Conservation (phyloP, 2,797 vertebrate species). For the Gobio occitaniae region DNA sequence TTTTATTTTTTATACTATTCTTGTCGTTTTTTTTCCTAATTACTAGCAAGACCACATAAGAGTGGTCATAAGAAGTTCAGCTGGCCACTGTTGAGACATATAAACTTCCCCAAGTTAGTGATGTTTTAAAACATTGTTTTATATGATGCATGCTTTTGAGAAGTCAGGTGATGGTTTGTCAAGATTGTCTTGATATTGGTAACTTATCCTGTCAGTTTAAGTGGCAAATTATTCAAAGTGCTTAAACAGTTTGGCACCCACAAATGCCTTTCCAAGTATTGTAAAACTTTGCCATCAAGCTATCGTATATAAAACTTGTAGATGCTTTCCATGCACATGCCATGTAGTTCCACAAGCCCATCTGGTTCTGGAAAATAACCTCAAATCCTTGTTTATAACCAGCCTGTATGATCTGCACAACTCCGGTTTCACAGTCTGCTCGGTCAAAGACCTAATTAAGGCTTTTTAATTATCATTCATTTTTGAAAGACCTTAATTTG, state of each 20-base stretch:
- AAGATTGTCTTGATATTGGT: neutral
- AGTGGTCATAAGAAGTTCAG: neutral
- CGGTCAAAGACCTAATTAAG: conserved; percentile 75
- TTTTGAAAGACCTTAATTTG: conserved; percentile 75
- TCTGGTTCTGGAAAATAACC: conserved; percentile 1
- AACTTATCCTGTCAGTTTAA: neutral
- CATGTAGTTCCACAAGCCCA: neutral
- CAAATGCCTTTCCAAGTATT: conserved; percentile 10
- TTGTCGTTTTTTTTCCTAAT: neutral
- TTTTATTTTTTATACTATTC: neutral
- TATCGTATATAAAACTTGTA: neutral
- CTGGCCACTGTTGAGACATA: neutral
- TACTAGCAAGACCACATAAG: neutral
- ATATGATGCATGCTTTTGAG: neutral
- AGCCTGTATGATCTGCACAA: conserved; percentile 57
- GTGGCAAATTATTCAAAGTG: neutral
- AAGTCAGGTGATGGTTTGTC: conserved; percentile 63
- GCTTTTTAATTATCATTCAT: conserved; percentile 78
- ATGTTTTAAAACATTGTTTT: neutral
- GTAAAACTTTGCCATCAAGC: neutral
- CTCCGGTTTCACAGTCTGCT: conserved; percentile 58
- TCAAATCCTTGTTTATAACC: conserved; percentile 10
- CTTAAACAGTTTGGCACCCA: neutral
- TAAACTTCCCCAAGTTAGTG: neutral
- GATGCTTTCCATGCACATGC: neutral